Percentiles rank a stretch among this genome's conserved stretches.
phyloP scores from a whole-genome alignment of 2,888 invertebrate genomes.

The Conchocele bisecta region DNA sequence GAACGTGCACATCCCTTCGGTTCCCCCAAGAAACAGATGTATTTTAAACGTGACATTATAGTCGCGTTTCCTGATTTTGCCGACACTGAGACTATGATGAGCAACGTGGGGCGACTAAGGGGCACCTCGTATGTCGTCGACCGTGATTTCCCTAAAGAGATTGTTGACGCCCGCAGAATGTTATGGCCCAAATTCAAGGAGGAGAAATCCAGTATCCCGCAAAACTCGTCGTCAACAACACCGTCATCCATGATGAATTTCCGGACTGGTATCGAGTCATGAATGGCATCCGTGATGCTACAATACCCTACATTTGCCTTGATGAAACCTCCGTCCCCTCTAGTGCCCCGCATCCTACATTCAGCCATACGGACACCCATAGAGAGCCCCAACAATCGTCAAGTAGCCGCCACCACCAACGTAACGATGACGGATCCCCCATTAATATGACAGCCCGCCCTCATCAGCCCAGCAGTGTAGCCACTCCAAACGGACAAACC shows the following conservation, averaged over 20 bases:
- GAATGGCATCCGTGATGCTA: background rate
- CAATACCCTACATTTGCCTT: background rate
- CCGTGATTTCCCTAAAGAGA: slow-evolving; percentile 2
- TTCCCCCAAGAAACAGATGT: background rate
- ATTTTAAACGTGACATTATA: background rate
- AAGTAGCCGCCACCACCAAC: no score
- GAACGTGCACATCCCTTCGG: slow-evolving; percentile 8
- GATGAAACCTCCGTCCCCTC: no score
- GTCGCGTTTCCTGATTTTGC: background rate
- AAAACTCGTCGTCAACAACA: background rate
- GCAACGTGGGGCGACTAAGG: background rate
- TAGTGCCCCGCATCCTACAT: no score
- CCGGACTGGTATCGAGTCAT: slow-evolving; percentile 5
- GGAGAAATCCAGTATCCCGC: slow-evolving; percentile 3
- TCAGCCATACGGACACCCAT: no score
- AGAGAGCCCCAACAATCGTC: no score
- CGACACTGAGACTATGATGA: background rate
- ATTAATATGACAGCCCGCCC: no score
- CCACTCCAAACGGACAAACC: no score
- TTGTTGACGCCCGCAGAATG: background rate
- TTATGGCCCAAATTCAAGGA: background rate
- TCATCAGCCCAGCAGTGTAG: no score
- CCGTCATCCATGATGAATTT: background rate
- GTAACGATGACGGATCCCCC: no score
- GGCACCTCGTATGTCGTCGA: slow-evolving; percentile 1